These are phyloP conservation scores for Melinopterus prodromus DNA, from an alignment of 2,888 invertebrate species.

Conservation along the genomic window DNA sequence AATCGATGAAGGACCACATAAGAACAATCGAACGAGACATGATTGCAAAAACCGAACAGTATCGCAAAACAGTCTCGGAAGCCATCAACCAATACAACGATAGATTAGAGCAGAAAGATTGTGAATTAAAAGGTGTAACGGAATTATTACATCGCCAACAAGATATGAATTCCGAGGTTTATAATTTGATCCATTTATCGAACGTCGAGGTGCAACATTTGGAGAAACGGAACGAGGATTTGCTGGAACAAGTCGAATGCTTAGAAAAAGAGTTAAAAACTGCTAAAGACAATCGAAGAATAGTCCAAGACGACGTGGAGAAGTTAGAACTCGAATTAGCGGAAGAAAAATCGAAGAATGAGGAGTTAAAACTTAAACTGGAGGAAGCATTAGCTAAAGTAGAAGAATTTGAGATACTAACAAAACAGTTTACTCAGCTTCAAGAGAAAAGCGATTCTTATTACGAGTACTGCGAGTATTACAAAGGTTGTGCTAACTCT, in stretches of 20 bases:
- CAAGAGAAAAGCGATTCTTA: slow-evolving; percentile 46
- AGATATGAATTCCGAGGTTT: slow-evolving; percentile 33
- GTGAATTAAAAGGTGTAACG: slow-evolving; percentile 34
- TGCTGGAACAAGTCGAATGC: slow-evolving; percentile 31
- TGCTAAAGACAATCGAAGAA: slow-evolving; percentile 15
- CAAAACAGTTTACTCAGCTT: slow-evolving; percentile 47
- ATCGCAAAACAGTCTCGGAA: slow-evolving; percentile 35
- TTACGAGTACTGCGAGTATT: slow-evolving; percentile 48
- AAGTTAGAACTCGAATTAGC: slow-evolving; percentile 41
- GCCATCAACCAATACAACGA: slow-evolving; percentile 34
- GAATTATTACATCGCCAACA: slow-evolving; percentile 32
- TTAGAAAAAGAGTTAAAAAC: slow-evolving; percentile 36
- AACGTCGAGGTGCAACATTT: slow-evolving; percentile 34
- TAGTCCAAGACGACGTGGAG: background rate
- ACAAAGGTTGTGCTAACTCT: slow-evolving; percentile 47
- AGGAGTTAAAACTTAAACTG: slow-evolving; percentile 28
- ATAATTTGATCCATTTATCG: slow-evolving; percentile 28
- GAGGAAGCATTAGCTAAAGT: slow-evolving; percentile 27
- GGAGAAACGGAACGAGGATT: slow-evolving; percentile 33
- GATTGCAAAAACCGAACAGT: slow-evolving; percentile 47
- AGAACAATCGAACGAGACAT: slow-evolving; percentile 48
- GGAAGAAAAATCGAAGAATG: slow-evolving; percentile 28
- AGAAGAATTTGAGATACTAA: slow-evolving; percentile 44
- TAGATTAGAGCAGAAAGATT: slow-evolving; percentile 37
- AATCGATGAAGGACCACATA: slow-evolving; percentile 50